Evolutionary conservation across 2,113 vertebrate species (phyloP).

Genomic region (Gymnocephalus cernua): DNA sequence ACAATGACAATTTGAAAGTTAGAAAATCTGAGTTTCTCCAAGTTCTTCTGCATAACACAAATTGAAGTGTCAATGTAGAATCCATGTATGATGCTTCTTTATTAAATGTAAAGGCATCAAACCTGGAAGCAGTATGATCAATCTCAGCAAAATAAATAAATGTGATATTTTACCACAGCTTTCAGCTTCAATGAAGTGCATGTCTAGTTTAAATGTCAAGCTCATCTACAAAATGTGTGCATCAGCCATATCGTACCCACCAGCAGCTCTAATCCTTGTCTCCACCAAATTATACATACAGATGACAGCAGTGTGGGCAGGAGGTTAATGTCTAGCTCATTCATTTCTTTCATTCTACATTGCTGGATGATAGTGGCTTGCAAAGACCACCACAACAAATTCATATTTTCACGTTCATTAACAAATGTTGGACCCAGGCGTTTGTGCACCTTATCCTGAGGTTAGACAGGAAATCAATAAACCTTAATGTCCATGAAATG

Average conservation of each 20-base stretch:
- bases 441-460: slow-evolving; percentile 14
- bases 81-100: slow-evolving; percentile 13
- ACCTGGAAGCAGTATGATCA: slow-evolving; percentile 36
- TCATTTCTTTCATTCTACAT: slow-evolving; percentile 17
- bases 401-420: background rate
- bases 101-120: slow-evolving; percentile 39
- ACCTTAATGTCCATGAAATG: background rate
- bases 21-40: background rate
- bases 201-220: slow-evolving; percentile 70
- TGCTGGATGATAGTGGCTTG: slow-evolving; percentile 27
- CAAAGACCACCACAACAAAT: slow-evolving; percentile 18
- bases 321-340: slow-evolving; percentile 38
- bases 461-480: background rate
- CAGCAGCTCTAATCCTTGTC: slow-evolving; percentile 45
- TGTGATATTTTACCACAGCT: slow-evolving; percentile 65
- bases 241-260: slow-evolving; percentile 30
- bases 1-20: slow-evolving; percentile 2
- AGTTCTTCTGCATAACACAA: background rate
- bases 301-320: slow-evolving; percentile 34
- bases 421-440: background rate
- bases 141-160: slow-evolving; percentile 55
- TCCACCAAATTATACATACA: slow-evolving; percentile 26
- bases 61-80: background rate
- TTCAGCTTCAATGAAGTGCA: slow-evolving; percentile 49
- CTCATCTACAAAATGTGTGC: slow-evolving; percentile 45